Base-by-base conservation (phyloP, 2,797 vertebrate genomes). In the Benthosema pterotum region DNA sequence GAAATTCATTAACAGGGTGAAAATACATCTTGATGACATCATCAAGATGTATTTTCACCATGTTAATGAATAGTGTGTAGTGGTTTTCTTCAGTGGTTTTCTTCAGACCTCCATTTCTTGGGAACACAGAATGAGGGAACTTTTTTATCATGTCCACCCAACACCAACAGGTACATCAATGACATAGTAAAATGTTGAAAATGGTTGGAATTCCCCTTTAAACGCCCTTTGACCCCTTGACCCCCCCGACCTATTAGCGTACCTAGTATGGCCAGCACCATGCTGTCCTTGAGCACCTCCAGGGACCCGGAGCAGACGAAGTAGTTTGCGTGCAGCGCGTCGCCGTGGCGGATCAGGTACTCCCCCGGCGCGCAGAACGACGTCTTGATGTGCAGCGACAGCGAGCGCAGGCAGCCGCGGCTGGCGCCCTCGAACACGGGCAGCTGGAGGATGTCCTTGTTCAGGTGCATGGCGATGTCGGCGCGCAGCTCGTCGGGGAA, bases 361-460 rank as follows among this genome's bases (percentile, higher is more conserved):
- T 99, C 97, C 15, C 97, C 97, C 0, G 97, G 97, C 15, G 96
- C 94, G 0, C 96, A 99, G 89, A 99, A 99, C 0, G 96, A 97
- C 18, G 96, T 95, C 89, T 99, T 99, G 88, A 99, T 97, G 79
- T 98, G 96, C 55, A 99, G 93, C 0, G 97, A 99, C 71, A 99
- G 94, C 0, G 96, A 96, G 55, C 97, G 94, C 62, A 99, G 92
- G 82, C 97, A 99, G 67, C 97, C 96, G 1, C 95, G 93, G 79
- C 97, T 98, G 11, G 97, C 97, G 0, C 94, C 93, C 80, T 95
- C 93, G 1, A 99, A 99, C 76, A 99, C 86, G 0, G 97, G 93
- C 81, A 99, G 92, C 92, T 96, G 96, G 86, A 99, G 91, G 86
- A 99, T 98, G 89, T 99, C 97, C 85, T 98, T 97, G 84, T 99